A percentile compares a stretch with the other conserved stretches of the same genome.
Evolutionary conservation across 2,888 invertebrate genomes (phyloP).

Genomic region (Fragum fragum): DNA sequence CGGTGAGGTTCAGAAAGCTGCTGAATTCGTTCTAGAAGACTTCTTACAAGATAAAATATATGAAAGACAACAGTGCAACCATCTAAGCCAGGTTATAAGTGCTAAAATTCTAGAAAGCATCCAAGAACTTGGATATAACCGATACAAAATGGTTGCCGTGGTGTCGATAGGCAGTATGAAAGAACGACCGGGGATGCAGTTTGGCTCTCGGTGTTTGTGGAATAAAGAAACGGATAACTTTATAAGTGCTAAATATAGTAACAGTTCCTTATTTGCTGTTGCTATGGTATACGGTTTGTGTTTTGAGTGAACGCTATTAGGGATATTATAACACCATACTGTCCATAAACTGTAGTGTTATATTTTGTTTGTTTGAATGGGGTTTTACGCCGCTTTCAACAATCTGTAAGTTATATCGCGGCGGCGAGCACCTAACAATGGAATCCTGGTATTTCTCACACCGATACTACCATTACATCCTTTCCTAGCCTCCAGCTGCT

Average conservation of each 20-base stretch:
- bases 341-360: too few relatives aligned
- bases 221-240: slow-evolving; percentile 84
- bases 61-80: slow-evolving; percentile 75
- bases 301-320: slow-evolving; percentile 76
- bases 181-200: slow-evolving; percentile 83
- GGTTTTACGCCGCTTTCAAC: slow-evolving; percentile 2
- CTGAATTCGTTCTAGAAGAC: slow-evolving; percentile 68
- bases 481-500: too few relatives aligned
- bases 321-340: too few relatives aligned
- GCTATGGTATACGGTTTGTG: slow-evolving; percentile 83
- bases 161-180: slow-evolving; percentile 82
- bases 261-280: slow-evolving; percentile 82
- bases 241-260: slow-evolving; percentile 83
- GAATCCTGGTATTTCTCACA: too few relatives aligned
- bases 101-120: slow-evolving; percentile 77
- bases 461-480: too few relatives aligned
- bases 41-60: slow-evolving; percentile 73
- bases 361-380: slow-evolving; percentile 8
- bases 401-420: not conserved
- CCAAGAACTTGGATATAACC: slow-evolving; percentile 71
- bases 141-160: slow-evolving; percentile 83
- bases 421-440: not conserved
- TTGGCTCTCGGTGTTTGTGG: slow-evolving; percentile 84
- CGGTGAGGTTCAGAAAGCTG: slow-evolving; percentile 60
- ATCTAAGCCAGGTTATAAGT: slow-evolving; percentile 78